phyloP scores from a whole-genome alignment of 2,888 invertebrate species.

The Leptopterna dolabrata region DNA sequence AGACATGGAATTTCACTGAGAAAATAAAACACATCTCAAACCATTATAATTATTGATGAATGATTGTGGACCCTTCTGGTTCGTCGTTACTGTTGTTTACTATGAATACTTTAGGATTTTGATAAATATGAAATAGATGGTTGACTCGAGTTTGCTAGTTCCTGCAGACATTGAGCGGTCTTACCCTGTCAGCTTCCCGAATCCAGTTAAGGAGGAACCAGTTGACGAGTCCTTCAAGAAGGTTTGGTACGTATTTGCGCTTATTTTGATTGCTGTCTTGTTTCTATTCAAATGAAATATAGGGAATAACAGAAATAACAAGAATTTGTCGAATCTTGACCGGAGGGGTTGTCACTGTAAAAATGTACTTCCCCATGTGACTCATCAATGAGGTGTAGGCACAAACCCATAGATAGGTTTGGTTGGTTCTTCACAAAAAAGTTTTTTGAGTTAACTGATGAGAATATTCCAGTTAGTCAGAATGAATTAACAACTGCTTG shows the following conservation, averaged over 20 bases:
- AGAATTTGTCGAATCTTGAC: too few species aligned
- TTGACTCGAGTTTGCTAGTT: slow-evolving; percentile 62
- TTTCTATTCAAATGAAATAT: not conserved
- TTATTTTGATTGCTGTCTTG: not conserved
- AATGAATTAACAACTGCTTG: too few species aligned
- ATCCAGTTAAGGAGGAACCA: slow-evolving; percentile 25
- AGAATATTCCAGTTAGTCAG: too few species aligned
- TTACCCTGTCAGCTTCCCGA: slow-evolving; percentile 31
- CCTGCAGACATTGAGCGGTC: slow-evolving; percentile 59
- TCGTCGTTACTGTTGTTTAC: slow-evolving; percentile 10
- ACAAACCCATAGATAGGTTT: too few species aligned
- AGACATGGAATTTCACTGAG: not conserved
- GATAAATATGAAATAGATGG: slow-evolving; percentile 66
- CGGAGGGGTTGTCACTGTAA: too few species aligned
- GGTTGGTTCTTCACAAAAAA: too few species aligned
- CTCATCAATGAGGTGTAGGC: too few species aligned
- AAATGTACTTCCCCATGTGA: too few species aligned
- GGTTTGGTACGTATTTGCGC: slow-evolving; percentile 16
- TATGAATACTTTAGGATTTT: slow-evolving; percentile 36
- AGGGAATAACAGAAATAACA: not conserved
- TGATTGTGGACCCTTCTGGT: slow-evolving; percentile 4
- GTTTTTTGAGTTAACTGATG: too few species aligned
- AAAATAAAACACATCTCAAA: not conserved
- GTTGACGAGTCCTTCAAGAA: not conserved
- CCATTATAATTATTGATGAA: not conserved